A percentile compares a stretch with the other conserved stretches of the same genome.
Conservation (phyloP, 2,113 vertebrate genomes). For the Fukomys damarensis region DNA sequence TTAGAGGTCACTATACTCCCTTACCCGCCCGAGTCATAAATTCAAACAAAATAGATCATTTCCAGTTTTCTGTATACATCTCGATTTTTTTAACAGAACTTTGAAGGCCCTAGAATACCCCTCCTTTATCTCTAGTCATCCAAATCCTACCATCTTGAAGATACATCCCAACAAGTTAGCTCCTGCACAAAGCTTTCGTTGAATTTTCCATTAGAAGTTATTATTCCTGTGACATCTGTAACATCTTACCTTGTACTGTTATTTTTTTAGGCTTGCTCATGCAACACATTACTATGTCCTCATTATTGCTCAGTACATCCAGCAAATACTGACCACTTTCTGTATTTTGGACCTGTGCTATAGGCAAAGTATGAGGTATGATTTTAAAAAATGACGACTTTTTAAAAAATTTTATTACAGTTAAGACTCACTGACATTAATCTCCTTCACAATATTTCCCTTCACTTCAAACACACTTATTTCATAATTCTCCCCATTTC, state of each 20-base stretch:
- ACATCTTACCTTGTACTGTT: background rate
- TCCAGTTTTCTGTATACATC: background rate
- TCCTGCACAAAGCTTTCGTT: background rate
- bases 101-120: background rate
- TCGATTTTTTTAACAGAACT: background rate
- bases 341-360: background rate
- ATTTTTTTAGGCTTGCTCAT: background rate
- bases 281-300: background rate
- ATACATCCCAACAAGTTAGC: background rate
- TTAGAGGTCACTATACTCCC: background rate
- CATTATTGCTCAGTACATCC: background rate
- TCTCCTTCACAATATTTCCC: background rate
- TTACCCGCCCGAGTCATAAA: background rate
- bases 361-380: background rate
- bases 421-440: background rate
- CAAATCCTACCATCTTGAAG: background rate
- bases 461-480: background rate
- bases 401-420: background rate
- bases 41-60: background rate
- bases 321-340: background rate
- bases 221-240: background rate
- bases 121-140: background rate
- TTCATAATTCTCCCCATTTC: background rate
- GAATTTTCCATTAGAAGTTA: background rate
- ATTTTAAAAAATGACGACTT: background rate